phyloP scores from a whole-genome alignment of 2,113 vertebrate genomes.

The Danio rerio region DNA sequence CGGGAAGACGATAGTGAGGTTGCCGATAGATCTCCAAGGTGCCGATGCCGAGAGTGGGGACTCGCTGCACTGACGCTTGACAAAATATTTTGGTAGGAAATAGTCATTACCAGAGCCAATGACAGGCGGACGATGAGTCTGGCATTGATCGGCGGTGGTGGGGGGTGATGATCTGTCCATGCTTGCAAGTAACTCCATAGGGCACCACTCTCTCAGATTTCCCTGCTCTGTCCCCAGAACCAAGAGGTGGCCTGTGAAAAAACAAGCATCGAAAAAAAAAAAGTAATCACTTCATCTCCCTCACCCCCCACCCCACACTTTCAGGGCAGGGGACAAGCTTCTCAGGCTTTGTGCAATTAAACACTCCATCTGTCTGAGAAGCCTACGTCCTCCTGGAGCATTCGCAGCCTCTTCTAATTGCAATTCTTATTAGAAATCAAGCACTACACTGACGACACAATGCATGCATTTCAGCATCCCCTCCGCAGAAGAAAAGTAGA shows the following conservation, averaged over 20 bases:
- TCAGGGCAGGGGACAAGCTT: conserved; percentile 65
- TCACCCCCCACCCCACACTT: conserved; percentile 37
- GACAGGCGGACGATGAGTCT: conserved; percentile 60
- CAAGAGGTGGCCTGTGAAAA: conserved; percentile 55
- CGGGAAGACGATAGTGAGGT: conserved; percentile 76
- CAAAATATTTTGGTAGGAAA: conserved; percentile 88
- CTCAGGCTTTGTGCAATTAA: conserved; percentile 74
- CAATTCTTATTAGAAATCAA: conserved; percentile 65
- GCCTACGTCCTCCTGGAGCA: conserved; percentile 61
- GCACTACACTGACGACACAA: conserved; percentile 56
- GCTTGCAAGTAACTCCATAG: conserved; percentile 52
- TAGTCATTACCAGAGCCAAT: conserved; percentile 76
- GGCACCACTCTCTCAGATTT: conserved; percentile 51
- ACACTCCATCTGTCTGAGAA: conserved; percentile 84
- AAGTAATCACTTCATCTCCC: conserved; percentile 41
- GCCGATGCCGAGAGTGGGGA: conserved; percentile 83
- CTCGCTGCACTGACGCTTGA: conserved; percentile 80
- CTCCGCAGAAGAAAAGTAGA: conserved; percentile 40
- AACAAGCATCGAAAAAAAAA: conserved; percentile 46
- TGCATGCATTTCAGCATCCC: conserved; percentile 58
- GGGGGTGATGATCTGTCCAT: conserved; percentile 74
- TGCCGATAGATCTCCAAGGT: conserved; percentile 82
- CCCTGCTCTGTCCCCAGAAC: conserved; percentile 53
- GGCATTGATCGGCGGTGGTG: conserved; percentile 67
- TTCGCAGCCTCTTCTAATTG: conserved; percentile 71